Base-by-base conservation (phyloP, 2,888 invertebrate species). In the Pseudococcus viburni region DNA sequence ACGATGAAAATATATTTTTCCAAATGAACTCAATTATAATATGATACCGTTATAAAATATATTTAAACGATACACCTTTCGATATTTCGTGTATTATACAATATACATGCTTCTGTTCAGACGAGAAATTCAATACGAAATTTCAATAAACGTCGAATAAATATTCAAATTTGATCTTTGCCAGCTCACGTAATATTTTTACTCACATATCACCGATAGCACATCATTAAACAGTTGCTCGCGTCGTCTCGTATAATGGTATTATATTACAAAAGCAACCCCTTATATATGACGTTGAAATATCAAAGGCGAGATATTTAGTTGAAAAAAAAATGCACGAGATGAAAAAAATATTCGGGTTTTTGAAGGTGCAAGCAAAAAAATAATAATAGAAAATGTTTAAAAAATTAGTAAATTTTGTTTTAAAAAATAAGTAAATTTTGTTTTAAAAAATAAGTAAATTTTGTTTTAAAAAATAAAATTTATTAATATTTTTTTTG, bases 211-310 rank as follows among this genome's bases (percentile, higher is more conserved):
- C 59, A 59, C 19, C 19, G 19, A 59, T 59, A 59, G 59, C 59
- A 19, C 59, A 59, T 59, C 59, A 59, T 59, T 59, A 59, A 59
- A 59, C 59, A 59, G 59, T 19, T 59, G 59, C n/a, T 59, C 59
- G 26, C 26, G 26, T 33, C 26, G 3, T 33, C 26, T n/a, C 19
- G 7, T 59, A 19, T 19, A 59, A 59, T 59, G 59, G 19, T 59
- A 59, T 59, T 19, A 19, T 19, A 19, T 59, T 59, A 59, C 59
- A 59, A 59, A 59, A 19, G 59, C 19, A 59, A 19, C n/a, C 5
- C 59, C 5, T 7, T 33, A 33, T 33, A 33, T n/a, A 6, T 19
- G 7, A n/a, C 19, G 59, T 59, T 59, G 59, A 59, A 59, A 59
- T 59, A 59, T 59, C 59, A 59, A 59, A 59, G 19, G 19, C 19